These are phyloP conservation scores for Brachionus asplanchnoidis DNA, from an alignment of 1,140 invertebrate genomes.

Conservation along the genomic window DNA sequence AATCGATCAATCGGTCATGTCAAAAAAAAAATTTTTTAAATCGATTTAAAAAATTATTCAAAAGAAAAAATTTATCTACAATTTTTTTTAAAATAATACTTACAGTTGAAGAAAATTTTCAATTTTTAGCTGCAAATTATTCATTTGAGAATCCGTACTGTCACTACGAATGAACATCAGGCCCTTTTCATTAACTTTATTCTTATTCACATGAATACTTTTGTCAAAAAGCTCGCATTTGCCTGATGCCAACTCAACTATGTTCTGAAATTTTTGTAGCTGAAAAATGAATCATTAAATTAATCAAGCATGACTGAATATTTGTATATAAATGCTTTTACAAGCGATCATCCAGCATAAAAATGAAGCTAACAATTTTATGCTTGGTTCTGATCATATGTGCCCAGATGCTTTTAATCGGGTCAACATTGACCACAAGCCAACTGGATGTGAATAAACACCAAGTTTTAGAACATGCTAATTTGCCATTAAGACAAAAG, in stretches of 20 bases:
- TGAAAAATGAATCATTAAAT: neutral
- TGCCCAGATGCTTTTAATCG: neutral
- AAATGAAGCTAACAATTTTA: neutral
- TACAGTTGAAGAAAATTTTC: neutral
- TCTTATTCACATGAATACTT: neutral
- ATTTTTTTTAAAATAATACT: neutral
- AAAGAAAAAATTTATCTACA: neutral
- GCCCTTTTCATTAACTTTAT: neutral
- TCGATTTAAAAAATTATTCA: neutral
- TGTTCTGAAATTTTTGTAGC: conserved; percentile 38
- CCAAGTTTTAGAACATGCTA: neutral
- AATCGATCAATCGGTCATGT: neutral
- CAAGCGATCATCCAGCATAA: neutral
- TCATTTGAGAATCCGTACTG: neutral
- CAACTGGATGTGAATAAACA: neutral
- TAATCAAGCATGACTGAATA: neutral
- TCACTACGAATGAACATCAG: neutral
- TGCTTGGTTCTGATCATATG: neutral
- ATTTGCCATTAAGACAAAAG: neutral
- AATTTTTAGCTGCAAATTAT: neutral
- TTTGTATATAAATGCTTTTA: neutral
- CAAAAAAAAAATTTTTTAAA: neutral
- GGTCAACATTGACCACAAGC: neutral
- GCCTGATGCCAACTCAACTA: conserved; percentile 26
- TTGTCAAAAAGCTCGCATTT: conserved; percentile 8